Base-by-base conservation (phyloP, 2,113 vertebrate genomes). In the Mustela lutreola region DNA sequence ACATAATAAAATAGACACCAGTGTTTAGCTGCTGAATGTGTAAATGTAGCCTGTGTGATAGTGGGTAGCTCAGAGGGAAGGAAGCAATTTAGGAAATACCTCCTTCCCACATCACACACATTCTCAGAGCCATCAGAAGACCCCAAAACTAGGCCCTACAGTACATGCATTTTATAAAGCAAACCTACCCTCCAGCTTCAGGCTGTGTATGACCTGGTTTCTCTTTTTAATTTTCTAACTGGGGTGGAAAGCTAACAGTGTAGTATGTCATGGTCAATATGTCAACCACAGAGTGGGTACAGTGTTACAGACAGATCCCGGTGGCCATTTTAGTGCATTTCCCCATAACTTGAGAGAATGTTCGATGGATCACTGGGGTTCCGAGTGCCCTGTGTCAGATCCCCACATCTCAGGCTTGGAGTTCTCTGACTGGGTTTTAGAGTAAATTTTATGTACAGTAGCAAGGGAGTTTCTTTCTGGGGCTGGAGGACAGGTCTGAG, bases 161-260 rank as follows among this genome's bases (percentile, higher is more conserved):
- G 8, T 70, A 48, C 28, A 10, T 84, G 22, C 39, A 26, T 93
- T 95, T 92, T 80, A 86, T 89, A 80, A 89, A 96, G 70, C 71
- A 96, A 67, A 84, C n/a, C 75, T 22, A 11, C 21, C 5, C 36
- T 76, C 24, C 81, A 26, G 75, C 86, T 95, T 96, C n/a, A 71
- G 67, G 91, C 89, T 83, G 42, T 50, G 12, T 65, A 39, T 91
- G 90, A 93, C 90, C 95, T 92, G 53, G 12, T 91, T 96, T 96
- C 81, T 97, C 92, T 95, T 88, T 96, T 92, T 76, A 93, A 93
- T 96, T 94, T 95, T 95, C 50, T 89, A 95, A 93, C 79, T 42
- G 62, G 56, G 67, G 75, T 89, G 86, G 92, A 95, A 95, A 97
- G 79, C 91, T 93, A 93, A 33, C 33, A 22, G 63, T 18, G n/a